A percentile compares a stretch with the other conserved stretches of the same genome.
Evolutionary conservation across 1,140 invertebrate genomes (phyloP).

Genomic region (Trichonephila inaurata): DNA sequence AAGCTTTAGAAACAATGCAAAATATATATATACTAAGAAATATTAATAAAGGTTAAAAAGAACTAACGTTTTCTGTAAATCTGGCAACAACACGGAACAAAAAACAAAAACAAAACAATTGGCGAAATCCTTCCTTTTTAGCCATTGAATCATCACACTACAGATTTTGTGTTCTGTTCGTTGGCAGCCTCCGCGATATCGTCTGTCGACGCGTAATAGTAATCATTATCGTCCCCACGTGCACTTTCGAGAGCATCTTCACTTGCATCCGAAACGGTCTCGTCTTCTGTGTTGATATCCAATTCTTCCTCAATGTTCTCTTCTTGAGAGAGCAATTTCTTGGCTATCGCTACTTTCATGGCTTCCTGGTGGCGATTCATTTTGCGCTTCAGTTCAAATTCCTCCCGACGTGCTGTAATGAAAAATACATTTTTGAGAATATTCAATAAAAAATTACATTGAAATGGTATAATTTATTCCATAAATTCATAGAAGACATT

Average conservation of each 20-base stretch:
- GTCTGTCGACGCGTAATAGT: conserved; percentile 62
- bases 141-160: conserved; percentile 14
- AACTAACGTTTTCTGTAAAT: conserved; percentile 16
- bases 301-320: conserved; percentile 69
- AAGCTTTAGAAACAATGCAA: no score
- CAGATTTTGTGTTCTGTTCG: conserved; percentile 15
- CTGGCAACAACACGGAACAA: conserved; percentile 38
- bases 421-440: not conserved
- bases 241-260: conserved; percentile 57
- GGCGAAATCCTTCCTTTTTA: not conserved
- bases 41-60: not conserved
- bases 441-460: not conserved
- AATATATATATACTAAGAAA: no score
- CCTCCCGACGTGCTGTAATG: conserved; percentile 44
- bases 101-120: conserved; percentile 8
- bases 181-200: conserved; percentile 14
- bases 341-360: conserved; percentile 71
- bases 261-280: conserved; percentile 49
- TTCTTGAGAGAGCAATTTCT: conserved; percentile 66
- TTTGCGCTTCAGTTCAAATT: conserved; percentile 72
- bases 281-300: conserved; percentile 51
- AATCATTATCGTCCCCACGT: conserved; percentile 34
- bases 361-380: conserved; percentile 70
- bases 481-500: not conserved
- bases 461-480: no score